Evolutionary conservation across 1,140 invertebrate species (phyloP).

Genomic region (Triops cancriformis): DNA sequence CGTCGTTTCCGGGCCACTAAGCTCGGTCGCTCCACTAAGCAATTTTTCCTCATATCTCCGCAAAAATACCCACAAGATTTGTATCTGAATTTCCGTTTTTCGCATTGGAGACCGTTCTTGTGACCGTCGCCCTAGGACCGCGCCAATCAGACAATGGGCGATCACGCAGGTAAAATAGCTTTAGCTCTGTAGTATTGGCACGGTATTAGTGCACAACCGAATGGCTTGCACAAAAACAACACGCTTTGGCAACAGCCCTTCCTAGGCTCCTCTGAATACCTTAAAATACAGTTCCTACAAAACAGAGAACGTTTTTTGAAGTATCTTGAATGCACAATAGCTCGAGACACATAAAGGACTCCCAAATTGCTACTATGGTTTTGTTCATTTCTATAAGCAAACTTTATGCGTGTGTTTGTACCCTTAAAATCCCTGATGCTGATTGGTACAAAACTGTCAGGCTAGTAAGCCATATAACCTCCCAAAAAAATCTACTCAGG

Average conservation of each 20-base stretch:
- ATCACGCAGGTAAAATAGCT: conserved; percentile 5
- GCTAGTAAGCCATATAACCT: neutral
- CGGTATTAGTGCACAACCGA: neutral
- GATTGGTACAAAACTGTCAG: neutral
- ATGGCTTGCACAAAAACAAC: neutral
- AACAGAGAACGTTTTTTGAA: too few relatives aligned
- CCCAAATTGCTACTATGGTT: too few relatives aligned
- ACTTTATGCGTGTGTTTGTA: neutral
- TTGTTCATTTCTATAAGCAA: neutral
- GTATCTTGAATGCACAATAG: too few relatives aligned
- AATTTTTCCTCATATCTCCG: neutral
- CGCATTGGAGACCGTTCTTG: neutral
- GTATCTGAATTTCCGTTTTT: neutral
- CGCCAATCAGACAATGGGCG: neutral
- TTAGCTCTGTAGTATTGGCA: neutral
- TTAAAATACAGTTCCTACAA: too few relatives aligned
- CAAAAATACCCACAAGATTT: neutral
- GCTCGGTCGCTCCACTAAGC: neutral
- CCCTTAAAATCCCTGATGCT: neutral
- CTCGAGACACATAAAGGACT: too few relatives aligned
- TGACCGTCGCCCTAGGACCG: neutral
- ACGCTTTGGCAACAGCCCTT: neutral
- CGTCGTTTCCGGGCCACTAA: neutral
- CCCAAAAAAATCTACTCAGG: neutral
- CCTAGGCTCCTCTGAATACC: neutral